These are phyloP conservation scores for Thalassarche chlororhynchos DNA, from an alignment of 2,113 vertebrate species.

Conservation along the genomic window DNA sequence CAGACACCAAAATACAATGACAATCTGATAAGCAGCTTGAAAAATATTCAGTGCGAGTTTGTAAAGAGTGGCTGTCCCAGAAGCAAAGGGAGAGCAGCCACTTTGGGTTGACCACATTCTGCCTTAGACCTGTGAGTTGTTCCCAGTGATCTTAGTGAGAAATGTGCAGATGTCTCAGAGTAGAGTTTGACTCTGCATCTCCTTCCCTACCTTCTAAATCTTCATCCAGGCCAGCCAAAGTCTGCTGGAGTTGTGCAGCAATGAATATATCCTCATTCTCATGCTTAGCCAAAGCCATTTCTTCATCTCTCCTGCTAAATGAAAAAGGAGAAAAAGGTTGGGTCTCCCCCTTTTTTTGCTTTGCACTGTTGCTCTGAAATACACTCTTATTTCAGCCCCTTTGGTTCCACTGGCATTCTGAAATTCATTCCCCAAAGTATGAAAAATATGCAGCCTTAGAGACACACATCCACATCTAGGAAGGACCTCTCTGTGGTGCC, in stretches of 20 bases:
- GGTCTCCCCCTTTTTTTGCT: not conserved
- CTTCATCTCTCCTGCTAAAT: slow-evolving; percentile 17
- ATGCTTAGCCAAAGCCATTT: not conserved
- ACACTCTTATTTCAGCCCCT: not conserved
- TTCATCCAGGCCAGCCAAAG: slow-evolving; percentile 78
- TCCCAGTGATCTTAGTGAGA: not conserved
- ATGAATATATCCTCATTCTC: slow-evolving; percentile 67
- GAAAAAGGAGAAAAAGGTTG: not conserved
- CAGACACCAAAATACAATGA: not conserved
- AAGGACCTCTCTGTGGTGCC: not conserved
- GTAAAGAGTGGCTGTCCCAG: not conserved
- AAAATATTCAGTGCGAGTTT: not conserved
- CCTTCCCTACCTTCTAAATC: slow-evolving; percentile 77
- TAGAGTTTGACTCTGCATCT: not conserved
- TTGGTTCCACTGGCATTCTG: not conserved
- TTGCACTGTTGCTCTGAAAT: not conserved
- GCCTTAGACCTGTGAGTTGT: not conserved
- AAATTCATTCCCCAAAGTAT: not conserved
- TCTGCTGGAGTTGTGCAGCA: slow-evolving; percentile 70
- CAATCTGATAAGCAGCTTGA: not conserved
- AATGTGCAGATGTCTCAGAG: not conserved
- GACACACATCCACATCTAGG: not conserved
- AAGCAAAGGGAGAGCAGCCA: not conserved
- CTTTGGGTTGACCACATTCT: not conserved
- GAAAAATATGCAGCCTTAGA: not conserved